These are phyloP conservation scores for Tenthredo scrophulariae DNA, from an alignment of 2,888 invertebrate genomes.

Conservation along the genomic window DNA sequence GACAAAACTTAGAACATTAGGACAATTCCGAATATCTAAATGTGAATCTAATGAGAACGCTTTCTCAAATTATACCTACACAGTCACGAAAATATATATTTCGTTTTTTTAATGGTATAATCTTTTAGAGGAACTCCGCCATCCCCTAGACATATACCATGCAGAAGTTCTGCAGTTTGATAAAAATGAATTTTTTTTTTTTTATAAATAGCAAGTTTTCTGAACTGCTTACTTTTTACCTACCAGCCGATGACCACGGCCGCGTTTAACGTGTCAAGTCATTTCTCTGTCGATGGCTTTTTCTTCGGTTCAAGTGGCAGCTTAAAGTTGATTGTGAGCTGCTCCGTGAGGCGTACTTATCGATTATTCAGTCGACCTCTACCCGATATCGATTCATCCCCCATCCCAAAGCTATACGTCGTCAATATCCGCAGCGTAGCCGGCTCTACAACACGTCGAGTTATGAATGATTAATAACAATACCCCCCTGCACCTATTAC, in stretches of 20 bases:
- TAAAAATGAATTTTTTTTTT: too few relatives aligned
- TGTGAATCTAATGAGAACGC: slow-evolving; percentile 72
- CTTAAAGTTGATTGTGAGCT: slow-evolving; percentile 41
- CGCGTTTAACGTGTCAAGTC: neutral
- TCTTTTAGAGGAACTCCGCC: neutral
- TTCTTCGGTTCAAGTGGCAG: slow-evolving; percentile 45
- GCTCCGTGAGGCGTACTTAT: slow-evolving; percentile 31
- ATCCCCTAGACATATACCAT: neutral
- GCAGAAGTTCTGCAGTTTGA: neutral
- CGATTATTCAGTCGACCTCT: slow-evolving; percentile 51
- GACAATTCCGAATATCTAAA: slow-evolving; percentile 68
- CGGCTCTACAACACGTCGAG: slow-evolving; percentile 14
- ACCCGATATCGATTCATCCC: slow-evolving; percentile 45
- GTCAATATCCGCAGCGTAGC: neutral
- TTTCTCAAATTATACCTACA: slow-evolving; percentile 54
- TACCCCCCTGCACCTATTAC: neutral
- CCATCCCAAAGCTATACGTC: slow-evolving; percentile 2
- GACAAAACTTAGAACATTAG: slow-evolving; percentile 68
- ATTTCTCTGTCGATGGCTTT: slow-evolving; percentile 35
- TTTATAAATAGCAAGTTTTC: neutral
- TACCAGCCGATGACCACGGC: neutral
- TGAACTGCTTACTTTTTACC: neutral
- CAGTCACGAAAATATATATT: neutral
- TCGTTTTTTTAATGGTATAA: neutral
- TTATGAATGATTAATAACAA: slow-evolving; percentile 40